Evolutionary conservation across 23 tunicate species (phyloP), one percentile per base, ranked within the genome.

Genomic region (Styela clava): DNA sequence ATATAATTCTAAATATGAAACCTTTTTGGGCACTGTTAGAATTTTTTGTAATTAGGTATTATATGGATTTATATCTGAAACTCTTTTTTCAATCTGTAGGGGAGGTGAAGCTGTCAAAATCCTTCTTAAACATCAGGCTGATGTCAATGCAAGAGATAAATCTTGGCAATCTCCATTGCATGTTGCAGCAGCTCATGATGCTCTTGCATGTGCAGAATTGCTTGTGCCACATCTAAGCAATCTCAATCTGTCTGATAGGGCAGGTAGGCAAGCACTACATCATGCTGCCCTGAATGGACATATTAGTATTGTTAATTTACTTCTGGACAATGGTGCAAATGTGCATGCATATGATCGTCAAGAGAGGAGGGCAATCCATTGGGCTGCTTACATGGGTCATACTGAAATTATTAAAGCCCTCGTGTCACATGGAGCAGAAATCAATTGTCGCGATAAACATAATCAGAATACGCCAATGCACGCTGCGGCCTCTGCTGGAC

Each of bases 361-460:
- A 68, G 93, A 93, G 70, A 62, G 98, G 29, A 52, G 98, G 28
- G 93, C 98, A 1, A 68, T 93, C 1, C 98, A 93, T 74, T 93
- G 98, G 98, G 98, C 98, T 61, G 98, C 98, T 9, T 87, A 81
- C 74, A 87, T 82, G 89, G 98, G 98, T 33, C 93, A 93, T 83
- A 79, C 89, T 20, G 98, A 93, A 64, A 93, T 93, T 34, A 88
- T 93, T 12, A 85, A 93, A 74, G 85, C 72, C 62, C 74, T 93
- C 2, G 89, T 93, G 62, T 78, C 92, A n/a, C 79, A 85, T 82
- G 98, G 98, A 2, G 98, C 98, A 2, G 98, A 93, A n/a, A 87
- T 93, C 0, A 88, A 93, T 79, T 93, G 98, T 67, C 62, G 78
- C 30, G 98, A 93, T 52, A 93, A 93, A 65, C 79, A 74, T 24